Evolutionary conservation across 2,888 invertebrate genomes (phyloP).

Genomic region (Drosophila eohydei): DNA sequence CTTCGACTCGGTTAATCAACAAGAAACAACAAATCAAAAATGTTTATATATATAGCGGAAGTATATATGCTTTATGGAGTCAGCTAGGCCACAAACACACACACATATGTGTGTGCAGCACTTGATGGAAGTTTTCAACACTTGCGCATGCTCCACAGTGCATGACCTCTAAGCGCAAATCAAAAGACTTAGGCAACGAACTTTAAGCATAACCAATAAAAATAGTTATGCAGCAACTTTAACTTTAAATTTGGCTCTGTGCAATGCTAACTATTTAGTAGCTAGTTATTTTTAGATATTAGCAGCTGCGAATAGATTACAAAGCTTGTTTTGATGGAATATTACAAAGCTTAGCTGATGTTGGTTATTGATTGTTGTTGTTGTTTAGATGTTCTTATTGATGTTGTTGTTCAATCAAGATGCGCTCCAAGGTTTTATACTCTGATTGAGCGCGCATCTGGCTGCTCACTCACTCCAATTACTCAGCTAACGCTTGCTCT

Average conservation of each 20-base stretch:
- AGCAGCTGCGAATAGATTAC: conserved; percentile 12
- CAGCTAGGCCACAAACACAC: conserved; percentile 3
- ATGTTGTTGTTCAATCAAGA: conserved; percentile 60
- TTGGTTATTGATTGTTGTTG: background rate
- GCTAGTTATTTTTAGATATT: conserved; percentile 12
- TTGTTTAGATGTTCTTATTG: background rate
- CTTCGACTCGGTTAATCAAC: background rate
- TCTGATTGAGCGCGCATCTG: conserved; percentile 30
- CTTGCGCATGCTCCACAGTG: conserved; percentile 6
- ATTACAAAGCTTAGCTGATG: conserved; percentile 16
- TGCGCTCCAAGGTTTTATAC: conserved; percentile 72
- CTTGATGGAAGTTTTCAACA: conserved; percentile 14
- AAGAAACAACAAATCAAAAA: background rate
- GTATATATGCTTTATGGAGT: conserved; percentile 16
- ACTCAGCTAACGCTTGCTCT: background rate
- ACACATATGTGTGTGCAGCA: background rate
- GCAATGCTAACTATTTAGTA: conserved; percentile 28
- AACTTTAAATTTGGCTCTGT: background rate
- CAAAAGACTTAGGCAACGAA: conserved; percentile 45
- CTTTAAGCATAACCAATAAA: conserved; percentile 3
- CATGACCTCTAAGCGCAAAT: conserved; percentile 8
- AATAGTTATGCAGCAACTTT: background rate
- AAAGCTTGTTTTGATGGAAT: conserved; percentile 26
- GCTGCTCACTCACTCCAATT: background rate
- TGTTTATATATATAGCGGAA: conserved; percentile 7